Evolutionary conservation across 2,888 invertebrate species (phyloP), one percentile per base, ranked within the genome.

Genomic region (Trachelus stipa): DNA sequence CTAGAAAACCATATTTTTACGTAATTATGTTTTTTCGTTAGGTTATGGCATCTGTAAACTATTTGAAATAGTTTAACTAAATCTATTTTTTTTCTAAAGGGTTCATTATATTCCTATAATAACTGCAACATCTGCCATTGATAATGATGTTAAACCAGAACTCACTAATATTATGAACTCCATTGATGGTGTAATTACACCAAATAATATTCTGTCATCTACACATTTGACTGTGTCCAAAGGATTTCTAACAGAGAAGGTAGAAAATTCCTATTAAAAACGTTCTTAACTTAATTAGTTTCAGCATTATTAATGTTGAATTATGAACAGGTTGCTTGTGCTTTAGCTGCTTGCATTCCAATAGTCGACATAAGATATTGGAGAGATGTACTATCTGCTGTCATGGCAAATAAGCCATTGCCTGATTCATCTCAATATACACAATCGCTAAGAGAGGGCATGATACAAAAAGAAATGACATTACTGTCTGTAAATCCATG

Each of bases 321-420:
- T 56, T 6, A 23, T 56, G 56, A 56, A 3, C 68, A 79, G 79
- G 37, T 79, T 34, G 79, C 75, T 73, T 79, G 73, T 34, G 79
- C 79, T 23, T 40, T 79, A 23, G 79, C 79, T 12, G 73, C 75
- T 34, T 40, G 71, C 35, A 78, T 78, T 31, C 37, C 79, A 12
- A 76, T 79, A 40, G 76, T 79, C 12, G 71, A 74, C 40, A 68
- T 68, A 40, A 71, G 11, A 12, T 79, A 79, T 76, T 79, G 79
- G 79, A 75, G 75, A 68, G 79, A 69, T 15, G 34, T 79, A 33
- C n/a, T n/a, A n/a, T 11, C 23, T 68, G 76, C 79, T 40, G 3
- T 73, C 3, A n/a, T 12, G 4, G 76, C 37, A 69, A 74, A 15
- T 1, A 74, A 79, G 12, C 56, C 35, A 79, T 79, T 79, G 33